Evolutionary conservation across 2,888 invertebrate genomes (phyloP), one percentile per base, ranked within the genome.

Genomic region (Ommatoiulus sabulosus): DNA sequence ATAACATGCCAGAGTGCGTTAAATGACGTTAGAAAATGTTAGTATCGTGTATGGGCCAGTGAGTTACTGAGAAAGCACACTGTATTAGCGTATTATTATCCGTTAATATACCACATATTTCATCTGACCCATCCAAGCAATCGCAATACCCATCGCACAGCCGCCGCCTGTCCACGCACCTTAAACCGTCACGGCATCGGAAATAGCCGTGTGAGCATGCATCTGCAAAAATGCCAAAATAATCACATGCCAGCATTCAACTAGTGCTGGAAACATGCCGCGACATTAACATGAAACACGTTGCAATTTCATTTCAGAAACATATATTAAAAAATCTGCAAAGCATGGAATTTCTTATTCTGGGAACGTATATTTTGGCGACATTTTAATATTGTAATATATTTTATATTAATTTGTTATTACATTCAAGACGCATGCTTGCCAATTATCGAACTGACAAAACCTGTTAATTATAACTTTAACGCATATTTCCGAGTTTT

Each of bases 81-180:
- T 24, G 72, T 17, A 24, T 17, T 72, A 72, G 72, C 72, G n/a
- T 46, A 57, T 57, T 57, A 57, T n/a, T 57, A 72, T 72, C 57
- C 57, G 57, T 57, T 63, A 24, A 57, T 87, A 44, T 88, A 88
- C 88, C 88, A 24, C 88, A 88, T 15, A 43, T 44, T 88, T 96
- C 96, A 92, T 96, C 96, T 87, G 95, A 94, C 87, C 93, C 93
- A 90, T 95, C 95, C 44, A 92, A 91, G 91, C 95, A 95, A 91
- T 94, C 94, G 91, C 94, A 93, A 89, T 93, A 93, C 91, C 93
- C 93, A 92, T 95, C 94, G 92, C 96, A 96, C 90, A 93, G 92
- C 48, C 87, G n/a, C 12, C 87, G 72, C 35, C 17, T 87, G 44
- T 87, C 87, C 87, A 89, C 63, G 24, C 89, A 89, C 43, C 44